Evolutionary conservation across 2,113 vertebrate species (phyloP), one percentile per base, ranked within the genome.

Genomic region (Oryzias woworae): DNA sequence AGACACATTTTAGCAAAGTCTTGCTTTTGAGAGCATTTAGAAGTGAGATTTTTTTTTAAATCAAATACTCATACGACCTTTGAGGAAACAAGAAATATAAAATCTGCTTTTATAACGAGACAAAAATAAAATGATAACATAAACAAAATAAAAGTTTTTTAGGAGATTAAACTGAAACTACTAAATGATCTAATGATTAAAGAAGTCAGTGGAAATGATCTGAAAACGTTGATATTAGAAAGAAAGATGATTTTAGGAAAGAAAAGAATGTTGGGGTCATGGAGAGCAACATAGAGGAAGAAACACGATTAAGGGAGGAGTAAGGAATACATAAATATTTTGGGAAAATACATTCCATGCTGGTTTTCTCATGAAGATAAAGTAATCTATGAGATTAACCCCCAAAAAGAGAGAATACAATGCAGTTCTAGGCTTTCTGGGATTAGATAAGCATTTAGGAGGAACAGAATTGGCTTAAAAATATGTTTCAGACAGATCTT

Each of bases 221-320:
- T 28, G 26, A 28, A 28, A 28, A 28, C 26, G 20, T 28, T 28
- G 1, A 5, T 28, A 28, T 28, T 28, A 15, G 26, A 61, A 50
- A 14, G 18, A 58, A 1, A 53, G n/a, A 58, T 36, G 0, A 12
- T 36, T 28, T 36, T 36, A 24, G 14, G 7, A 66, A 28, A 36
- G 24, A 36, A 36, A 36, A 46, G 44, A 46, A 46, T 16, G 44
- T 16, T 12, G 16, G n/a, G 16, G 20, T n/a, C n/a, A 48, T n/a
- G 6, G 47, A 51, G 55, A 62, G 57, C 58, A 58, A 75, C 85
- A 83, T 65, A 65, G 73, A 78, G 81, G 88, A 83, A 86, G 83
- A 83, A 87, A 88, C 69, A 42, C 80, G 82, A 86, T 87, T 82
- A 81, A 85, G 61, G 69, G 60, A 72, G 61, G 49, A 73, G 59